Conservation (phyloP, 2,113 vertebrate genomes). For the Lontra canadensis region DNA sequence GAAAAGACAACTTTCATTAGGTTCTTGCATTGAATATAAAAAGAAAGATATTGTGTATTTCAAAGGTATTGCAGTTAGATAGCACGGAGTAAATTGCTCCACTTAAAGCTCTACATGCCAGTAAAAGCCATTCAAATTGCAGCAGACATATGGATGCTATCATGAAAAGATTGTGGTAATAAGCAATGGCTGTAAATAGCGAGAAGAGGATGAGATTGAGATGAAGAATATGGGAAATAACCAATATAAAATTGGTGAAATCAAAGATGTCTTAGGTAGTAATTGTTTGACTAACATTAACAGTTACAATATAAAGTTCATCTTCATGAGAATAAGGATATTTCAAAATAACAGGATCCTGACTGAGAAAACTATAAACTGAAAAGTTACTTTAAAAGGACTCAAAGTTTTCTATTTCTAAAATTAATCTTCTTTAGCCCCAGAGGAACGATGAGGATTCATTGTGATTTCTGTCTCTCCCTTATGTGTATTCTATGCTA, state of each 20-base stretch:
- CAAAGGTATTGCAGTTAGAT: slow-evolving; percentile 66
- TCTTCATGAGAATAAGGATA: slow-evolving; percentile 69
- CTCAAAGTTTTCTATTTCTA: neutral
- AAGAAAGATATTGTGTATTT: neutral
- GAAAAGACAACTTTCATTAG: neutral
- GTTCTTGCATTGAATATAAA: slow-evolving; percentile 49
- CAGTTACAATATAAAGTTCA: slow-evolving; percentile 61
- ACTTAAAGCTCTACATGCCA: slow-evolving; percentile 62
- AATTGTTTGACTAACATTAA: slow-evolving; percentile 71
- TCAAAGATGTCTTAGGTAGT: slow-evolving; percentile 70
- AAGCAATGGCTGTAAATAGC: slow-evolving; percentile 68
- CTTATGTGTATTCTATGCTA: neutral
- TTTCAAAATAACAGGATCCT: slow-evolving; percentile 30
- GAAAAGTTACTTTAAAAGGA: neutral
- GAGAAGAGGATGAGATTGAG: slow-evolving; percentile 60
- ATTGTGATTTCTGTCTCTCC: neutral
- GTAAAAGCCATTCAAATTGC: slow-evolving; percentile 63
- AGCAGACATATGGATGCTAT: slow-evolving; percentile 69
- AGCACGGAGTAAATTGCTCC: slow-evolving; percentile 64
- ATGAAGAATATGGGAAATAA: slow-evolving; percentile 36
- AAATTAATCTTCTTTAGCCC: neutral
- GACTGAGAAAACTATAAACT: slow-evolving; percentile 62
- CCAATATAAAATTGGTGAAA: slow-evolving; percentile 67
- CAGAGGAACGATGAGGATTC: neutral
- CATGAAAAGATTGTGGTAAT: slow-evolving; percentile 66